These are phyloP conservation scores for Theretra japonica DNA, from an alignment of 2,888 invertebrate genomes.

Conservation along the genomic window DNA sequence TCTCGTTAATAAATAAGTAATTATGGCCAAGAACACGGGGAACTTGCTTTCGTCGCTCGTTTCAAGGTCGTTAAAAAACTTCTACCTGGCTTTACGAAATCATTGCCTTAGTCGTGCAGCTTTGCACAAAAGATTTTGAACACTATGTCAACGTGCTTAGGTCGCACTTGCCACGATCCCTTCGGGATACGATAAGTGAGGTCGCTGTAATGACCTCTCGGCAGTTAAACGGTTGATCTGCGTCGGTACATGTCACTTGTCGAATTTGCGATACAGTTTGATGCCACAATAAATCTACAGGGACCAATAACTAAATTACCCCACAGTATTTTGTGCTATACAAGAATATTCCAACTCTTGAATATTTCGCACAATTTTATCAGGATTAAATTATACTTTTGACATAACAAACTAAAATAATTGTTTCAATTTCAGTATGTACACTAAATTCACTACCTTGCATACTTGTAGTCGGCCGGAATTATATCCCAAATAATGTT, in stretches of 20 bases:
- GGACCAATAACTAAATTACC: not conserved
- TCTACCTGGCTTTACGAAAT: constrained; percentile 55
- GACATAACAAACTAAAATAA: no score
- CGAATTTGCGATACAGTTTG: constrained; percentile 29
- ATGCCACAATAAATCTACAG: not conserved
- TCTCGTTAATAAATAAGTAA: constrained; percentile 51
- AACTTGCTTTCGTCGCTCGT: constrained; percentile 49
- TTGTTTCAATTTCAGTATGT: not conserved
- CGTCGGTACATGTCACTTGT: constrained; percentile 41
- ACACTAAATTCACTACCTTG: not conserved
- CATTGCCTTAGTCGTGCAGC: constrained; percentile 47
- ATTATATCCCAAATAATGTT: not conserved
- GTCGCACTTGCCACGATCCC: constrained; percentile 38
- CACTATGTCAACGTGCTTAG: constrained; percentile 45
- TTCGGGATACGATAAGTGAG: constrained; percentile 47
- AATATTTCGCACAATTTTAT: no score
- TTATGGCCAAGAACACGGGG: constrained; percentile 46
- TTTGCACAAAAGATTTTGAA: constrained; percentile 43
- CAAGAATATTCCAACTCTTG: no score
- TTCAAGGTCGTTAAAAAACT: constrained; percentile 58
- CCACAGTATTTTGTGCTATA: no score
- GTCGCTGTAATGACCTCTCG: constrained; percentile 54
- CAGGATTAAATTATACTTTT: no score
- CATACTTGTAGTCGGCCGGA: not conserved
- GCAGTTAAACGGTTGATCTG: constrained; percentile 49